A percentile compares a stretch with the other conserved stretches of the same genome.
phyloP scores from a whole-genome alignment of 2,797 vertebrate genomes.

The Sebastes vulpes region DNA sequence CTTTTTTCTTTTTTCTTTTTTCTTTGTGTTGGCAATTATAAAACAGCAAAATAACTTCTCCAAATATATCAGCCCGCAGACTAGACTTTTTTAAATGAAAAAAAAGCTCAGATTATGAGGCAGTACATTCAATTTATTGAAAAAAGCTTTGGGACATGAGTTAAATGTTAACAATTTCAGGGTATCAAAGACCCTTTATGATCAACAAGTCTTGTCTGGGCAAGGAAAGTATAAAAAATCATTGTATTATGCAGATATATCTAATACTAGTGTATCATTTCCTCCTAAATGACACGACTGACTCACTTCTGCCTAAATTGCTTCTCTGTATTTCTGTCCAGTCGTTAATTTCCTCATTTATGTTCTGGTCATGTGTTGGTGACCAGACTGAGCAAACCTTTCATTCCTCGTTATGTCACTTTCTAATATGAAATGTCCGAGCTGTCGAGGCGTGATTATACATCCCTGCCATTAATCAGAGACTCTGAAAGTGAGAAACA shows the following conservation, averaged over 20 bases:
- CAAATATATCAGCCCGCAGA: background rate
- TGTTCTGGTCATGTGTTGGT: conserved; percentile 1
- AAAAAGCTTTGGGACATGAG: background rate
- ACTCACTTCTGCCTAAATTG: background rate
- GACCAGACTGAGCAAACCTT: background rate
- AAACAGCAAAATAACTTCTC: background rate
- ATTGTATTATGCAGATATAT: background rate
- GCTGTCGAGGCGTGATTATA: conserved; percentile 4
- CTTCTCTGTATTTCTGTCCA: background rate
- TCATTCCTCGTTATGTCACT: conserved; percentile 4
- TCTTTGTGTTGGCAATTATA: background rate
- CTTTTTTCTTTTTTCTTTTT: too few relatives aligned
- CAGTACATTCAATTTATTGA: background rate
- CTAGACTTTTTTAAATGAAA: background rate
- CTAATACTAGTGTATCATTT: background rate
- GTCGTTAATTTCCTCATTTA: background rate
- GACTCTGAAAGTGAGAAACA: background rate
- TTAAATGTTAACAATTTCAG: background rate
- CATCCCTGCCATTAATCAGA: conserved; percentile 11
- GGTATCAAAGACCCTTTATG: too few relatives aligned
- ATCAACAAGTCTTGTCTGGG: too few relatives aligned
- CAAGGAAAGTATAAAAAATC: background rate
- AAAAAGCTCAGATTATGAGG: background rate
- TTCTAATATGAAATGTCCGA: conserved; percentile 11
- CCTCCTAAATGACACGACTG: background rate